These are phyloP conservation scores for Philaenus spumarius DNA, from an alignment of 1,140 invertebrate genomes.

Conservation along the genomic window DNA sequence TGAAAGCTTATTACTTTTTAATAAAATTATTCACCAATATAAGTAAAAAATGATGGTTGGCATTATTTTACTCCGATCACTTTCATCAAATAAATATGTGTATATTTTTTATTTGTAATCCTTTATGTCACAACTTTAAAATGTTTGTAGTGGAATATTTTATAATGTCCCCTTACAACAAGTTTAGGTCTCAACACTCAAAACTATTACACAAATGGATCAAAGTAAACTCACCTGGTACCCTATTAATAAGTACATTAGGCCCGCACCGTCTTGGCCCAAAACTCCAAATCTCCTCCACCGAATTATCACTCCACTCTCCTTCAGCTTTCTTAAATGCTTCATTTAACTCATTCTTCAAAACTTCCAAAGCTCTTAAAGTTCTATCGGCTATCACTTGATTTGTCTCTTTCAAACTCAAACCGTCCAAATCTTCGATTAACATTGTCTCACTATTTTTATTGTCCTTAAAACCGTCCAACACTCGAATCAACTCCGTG, in stretches of 20 bases:
- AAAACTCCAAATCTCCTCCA: constrained; percentile 81
- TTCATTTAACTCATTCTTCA: constrained; percentile 56
- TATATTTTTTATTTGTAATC: no score
- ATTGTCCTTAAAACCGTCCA: constrained; percentile 39
- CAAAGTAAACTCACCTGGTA: constrained; percentile 38
- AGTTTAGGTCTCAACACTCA: no score
- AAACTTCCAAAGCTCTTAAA: constrained; percentile 48
- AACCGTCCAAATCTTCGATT: background rate
- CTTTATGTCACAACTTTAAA: no score
- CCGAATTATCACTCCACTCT: constrained; percentile 47
- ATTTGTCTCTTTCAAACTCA: background rate
- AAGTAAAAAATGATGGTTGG: no score
- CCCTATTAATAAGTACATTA: constrained; percentile 79
- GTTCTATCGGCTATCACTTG: constrained; percentile 41
- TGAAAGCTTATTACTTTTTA: no score
- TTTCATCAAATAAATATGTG: no score
- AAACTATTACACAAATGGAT: no score
- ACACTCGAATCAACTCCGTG: constrained; percentile 48
- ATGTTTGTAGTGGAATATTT: no score
- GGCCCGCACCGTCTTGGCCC: constrained; percentile 84
- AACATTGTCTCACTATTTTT: background rate
- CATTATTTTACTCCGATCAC: no score
- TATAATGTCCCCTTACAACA: no score
- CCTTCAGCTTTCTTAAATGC: constrained; percentile 53
- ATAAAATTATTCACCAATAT: no score